Evolutionary conservation across 2,888 invertebrate species (phyloP), one percentile per base, ranked within the genome.

Genomic region (Clepsis dumicolana): DNA sequence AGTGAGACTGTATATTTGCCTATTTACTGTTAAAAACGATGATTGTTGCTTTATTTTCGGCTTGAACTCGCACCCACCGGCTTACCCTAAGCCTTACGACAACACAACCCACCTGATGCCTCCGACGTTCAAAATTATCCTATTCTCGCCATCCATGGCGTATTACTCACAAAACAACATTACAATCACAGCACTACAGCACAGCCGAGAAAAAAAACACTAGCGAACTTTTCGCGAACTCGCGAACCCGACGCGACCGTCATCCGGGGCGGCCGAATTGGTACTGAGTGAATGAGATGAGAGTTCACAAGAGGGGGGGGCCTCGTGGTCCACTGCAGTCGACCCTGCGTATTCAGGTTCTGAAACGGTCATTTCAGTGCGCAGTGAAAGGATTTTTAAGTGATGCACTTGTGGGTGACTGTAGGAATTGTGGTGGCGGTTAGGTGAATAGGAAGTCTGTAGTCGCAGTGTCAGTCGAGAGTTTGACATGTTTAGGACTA

Each of bases 91-190:
- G 14, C 35, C 35, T 35, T n/a, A n/a, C n/a, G n/a, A n/a, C n/a
- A n/a, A 14, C 14, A n/a, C 4, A 18, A 50, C 50, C 50, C 76
- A 97, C 91, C 97, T 95, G 87, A 98, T 98, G 73, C 98, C 98
- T 74, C 98, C 98, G 85, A 98, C 98, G 94, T 98, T 98, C 85
- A 98, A 94, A 88, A 98, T 97, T 82, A 98, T 98, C 85, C 98
- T 96, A 91, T 98, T 98, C 94, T 98, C 98, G 76, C 97, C 96
- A 95, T 98, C 97, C 97, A 97, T 97, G 80, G 80, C 88, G 84
- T 83, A 78, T 82, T 77, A 81, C 70, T 69, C 77, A 75, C 80
- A 77, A 77, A 74, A 76, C 65, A 66, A 44, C 57, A 71, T 66
- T 70, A 74, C 74, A 73, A 71, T 77, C 82, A 83, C 81, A 81